A percentile compares a stretch with the other conserved stretches of the same genome.
These are phyloP conservation scores for Selenia dentaria DNA, from an alignment of 2,888 invertebrate genomes.

Conservation along the genomic window DNA sequence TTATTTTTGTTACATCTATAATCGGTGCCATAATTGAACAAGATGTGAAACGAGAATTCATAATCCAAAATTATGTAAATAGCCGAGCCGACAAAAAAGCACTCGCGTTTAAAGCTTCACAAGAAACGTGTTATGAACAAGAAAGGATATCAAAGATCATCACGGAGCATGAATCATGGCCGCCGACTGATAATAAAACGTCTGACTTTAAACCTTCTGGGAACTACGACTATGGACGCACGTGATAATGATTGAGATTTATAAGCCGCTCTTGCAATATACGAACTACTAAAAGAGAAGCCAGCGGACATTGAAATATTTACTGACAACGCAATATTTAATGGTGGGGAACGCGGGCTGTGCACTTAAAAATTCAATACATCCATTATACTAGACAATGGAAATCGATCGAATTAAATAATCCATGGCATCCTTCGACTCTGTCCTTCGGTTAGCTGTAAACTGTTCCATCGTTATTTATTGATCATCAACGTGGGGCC, in stretches of 20 bases:
- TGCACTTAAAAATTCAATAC: slow-evolving; percentile 50
- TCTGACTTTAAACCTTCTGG: slow-evolving; percentile 60
- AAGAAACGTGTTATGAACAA: slow-evolving; percentile 55
- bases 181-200: slow-evolving; percentile 51
- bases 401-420: slow-evolving; percentile 56
- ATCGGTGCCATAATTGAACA: no score
- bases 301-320: slow-evolving; percentile 25
- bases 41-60: background rate
- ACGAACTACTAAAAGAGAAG: slow-evolving; percentile 9
- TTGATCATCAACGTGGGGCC: slow-evolving; percentile 27
- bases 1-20: no score
- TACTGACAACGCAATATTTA: slow-evolving; percentile 41
- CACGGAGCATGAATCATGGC: slow-evolving; percentile 62
- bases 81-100: slow-evolving; percentile 34
- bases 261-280: slow-evolving; percentile 22
- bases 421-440: slow-evolving; percentile 37
- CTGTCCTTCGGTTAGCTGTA: slow-evolving; percentile 29
- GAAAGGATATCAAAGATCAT: slow-evolving; percentile 72
- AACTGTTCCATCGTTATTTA: slow-evolving; percentile 25
- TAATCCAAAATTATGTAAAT: slow-evolving; percentile 24
- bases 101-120: slow-evolving; percentile 28
- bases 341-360: slow-evolving; percentile 39
- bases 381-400: slow-evolving; percentile 43
- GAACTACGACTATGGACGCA: slow-evolving; percentile 52
- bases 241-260: slow-evolving; percentile 39